phyloP scores from a whole-genome alignment of 2,888 invertebrate species.

The Bellardia bayeri region DNA sequence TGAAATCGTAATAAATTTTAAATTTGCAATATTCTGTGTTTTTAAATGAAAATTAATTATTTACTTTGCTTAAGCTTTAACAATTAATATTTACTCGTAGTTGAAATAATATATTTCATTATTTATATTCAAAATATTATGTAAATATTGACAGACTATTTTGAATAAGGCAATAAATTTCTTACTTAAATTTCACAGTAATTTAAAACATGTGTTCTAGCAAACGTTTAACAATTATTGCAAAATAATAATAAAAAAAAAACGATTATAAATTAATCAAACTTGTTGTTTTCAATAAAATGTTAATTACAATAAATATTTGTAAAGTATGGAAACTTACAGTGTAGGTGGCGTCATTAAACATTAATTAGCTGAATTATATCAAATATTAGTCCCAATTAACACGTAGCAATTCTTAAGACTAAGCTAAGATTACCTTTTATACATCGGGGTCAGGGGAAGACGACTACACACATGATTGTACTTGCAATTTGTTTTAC shows the following conservation, averaged over 20 bases:
- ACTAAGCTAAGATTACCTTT: too few relatives aligned
- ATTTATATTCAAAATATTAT: conserved; percentile 9
- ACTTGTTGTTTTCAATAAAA: neutral
- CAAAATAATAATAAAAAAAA: neutral
- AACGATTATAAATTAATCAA: conserved; percentile 37
- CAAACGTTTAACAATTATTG: neutral
- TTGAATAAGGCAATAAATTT: conserved; percentile 39
- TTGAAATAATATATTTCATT: neutral
- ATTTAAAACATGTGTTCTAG: conserved; percentile 57
- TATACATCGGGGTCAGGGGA: too few relatives aligned
- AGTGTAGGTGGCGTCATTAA: conserved; percentile 19
- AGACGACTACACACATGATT: too few relatives aligned
- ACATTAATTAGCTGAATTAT: neutral
- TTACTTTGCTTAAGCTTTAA: too few relatives aligned
- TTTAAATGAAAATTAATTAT: neutral
- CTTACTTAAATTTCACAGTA: conserved; percentile 33
- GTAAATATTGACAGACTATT: conserved; percentile 14
- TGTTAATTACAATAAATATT: conserved; percentile 7
- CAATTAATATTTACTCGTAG: neutral
- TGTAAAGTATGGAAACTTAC: neutral
- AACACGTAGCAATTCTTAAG: too few relatives aligned
- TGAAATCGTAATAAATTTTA: too few relatives aligned
- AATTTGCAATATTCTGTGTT: neutral
- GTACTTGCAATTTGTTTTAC: too few relatives aligned
- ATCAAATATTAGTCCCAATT: neutral